Conservation (phyloP, 2,888 invertebrate species). For the Netelia melanura region DNA sequence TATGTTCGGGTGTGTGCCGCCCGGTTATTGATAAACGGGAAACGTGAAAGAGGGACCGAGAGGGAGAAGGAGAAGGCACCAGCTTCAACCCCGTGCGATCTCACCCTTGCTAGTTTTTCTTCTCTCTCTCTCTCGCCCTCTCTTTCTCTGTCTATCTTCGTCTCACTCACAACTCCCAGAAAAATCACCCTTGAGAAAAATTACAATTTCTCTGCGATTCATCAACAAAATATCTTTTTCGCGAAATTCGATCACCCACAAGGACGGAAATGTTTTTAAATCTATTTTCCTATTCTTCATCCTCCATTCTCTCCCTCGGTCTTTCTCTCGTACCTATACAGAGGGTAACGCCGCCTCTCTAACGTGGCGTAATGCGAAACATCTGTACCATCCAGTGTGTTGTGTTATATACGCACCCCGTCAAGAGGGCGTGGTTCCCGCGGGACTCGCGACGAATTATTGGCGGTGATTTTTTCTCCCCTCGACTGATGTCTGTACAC, state of each 20-base stretch:
- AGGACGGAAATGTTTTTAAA: conserved; percentile 41
- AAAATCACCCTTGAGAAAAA: conserved; percentile 15
- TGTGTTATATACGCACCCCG: conserved; percentile 29
- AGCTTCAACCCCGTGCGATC: conserved; percentile 5
- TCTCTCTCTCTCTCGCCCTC: background rate
- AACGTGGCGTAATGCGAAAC: conserved; percentile 44
- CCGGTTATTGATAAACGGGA: conserved; percentile 74
- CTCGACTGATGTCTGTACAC: background rate
- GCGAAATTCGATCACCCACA: conserved; percentile 38
- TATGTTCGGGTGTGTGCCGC: conserved; percentile 72
- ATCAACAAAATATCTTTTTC: conserved; percentile 37
- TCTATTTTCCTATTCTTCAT: conserved; percentile 21
- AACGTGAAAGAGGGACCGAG: conserved; percentile 26
- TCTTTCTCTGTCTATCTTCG: background rate
- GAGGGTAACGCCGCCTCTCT: background rate
- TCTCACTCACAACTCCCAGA: background rate
- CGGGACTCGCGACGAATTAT: conserved; percentile 47
- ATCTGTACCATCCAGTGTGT: conserved; percentile 48
- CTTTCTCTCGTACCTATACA: background rate
- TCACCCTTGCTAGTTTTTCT: background rate
- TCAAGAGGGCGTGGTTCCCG: conserved; percentile 47
- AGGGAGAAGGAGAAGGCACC: background rate
- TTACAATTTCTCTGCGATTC: background rate
- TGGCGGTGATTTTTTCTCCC: conserved; percentile 38
- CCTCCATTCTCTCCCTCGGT: background rate